Percentiles rank a stretch among this genome's conserved stretches.
These are phyloP conservation scores for Asteroscopus sphinx DNA, from an alignment of 2,888 invertebrate genomes.

Conservation along the genomic window DNA sequence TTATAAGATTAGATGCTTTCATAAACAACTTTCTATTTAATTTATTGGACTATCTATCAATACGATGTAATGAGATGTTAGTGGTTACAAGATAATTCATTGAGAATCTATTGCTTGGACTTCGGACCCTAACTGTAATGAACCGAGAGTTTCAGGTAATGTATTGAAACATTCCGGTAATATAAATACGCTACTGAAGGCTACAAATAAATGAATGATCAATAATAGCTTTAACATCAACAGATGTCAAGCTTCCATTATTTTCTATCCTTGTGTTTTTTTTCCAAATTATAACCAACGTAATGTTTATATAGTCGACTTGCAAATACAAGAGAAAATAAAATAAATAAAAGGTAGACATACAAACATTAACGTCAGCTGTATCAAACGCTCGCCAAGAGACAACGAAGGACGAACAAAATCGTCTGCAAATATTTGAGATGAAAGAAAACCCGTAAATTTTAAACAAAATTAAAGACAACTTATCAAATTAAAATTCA, in stretches of 20 bases:
- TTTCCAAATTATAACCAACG: constrained; percentile 5
- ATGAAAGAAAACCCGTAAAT: constrained; percentile 34
- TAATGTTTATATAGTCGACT: constrained; percentile 10
- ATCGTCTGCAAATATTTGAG: constrained; percentile 24
- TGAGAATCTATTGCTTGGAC: constrained; percentile 27
- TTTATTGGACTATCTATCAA: constrained; percentile 42
- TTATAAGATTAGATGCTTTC: constrained; percentile 48
- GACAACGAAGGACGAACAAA: constrained; percentile 22
- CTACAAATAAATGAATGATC: background rate
- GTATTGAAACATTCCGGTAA: constrained; percentile 28
- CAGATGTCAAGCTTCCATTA: background rate
- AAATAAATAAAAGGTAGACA: constrained; percentile 18
- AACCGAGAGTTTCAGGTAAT: constrained; percentile 24
- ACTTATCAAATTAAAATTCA: constrained; percentile 67
- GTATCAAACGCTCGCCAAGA: constrained; percentile 30
- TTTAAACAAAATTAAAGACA: constrained; percentile 59
- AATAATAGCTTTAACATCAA: constrained; percentile 5
- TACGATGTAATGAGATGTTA: constrained; percentile 34
- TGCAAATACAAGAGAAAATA: constrained; percentile 11
- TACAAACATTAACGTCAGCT: constrained; percentile 31
- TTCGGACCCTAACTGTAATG: constrained; percentile 25
- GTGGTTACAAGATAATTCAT: constrained; percentile 30
- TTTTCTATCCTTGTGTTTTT: background rate
- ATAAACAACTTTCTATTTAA: constrained; percentile 53
- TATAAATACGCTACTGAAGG: constrained; percentile 1